Conservation (phyloP, 2,797 vertebrate species). For the Austrolebias charrua region DNA sequence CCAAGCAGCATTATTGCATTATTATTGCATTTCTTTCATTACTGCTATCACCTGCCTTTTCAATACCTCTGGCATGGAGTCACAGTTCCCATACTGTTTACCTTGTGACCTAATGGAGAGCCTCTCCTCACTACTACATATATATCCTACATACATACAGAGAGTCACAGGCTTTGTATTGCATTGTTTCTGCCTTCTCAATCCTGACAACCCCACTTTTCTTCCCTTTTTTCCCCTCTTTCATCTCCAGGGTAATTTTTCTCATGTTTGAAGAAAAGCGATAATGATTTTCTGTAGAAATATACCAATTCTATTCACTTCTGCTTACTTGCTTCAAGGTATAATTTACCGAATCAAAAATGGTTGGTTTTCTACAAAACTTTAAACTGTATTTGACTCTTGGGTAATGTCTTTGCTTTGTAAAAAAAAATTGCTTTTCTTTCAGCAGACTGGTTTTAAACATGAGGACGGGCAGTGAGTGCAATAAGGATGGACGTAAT, state of each 20-base stretch:
- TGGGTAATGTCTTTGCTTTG: constrained; percentile 51
- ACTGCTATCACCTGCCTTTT: constrained; percentile 71
- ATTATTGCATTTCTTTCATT: constrained; percentile 81
- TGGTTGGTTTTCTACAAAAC: constrained; percentile 50
- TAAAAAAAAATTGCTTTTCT: constrained; percentile 53
- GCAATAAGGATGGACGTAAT: constrained; percentile 52
- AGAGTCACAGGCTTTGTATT: constrained; percentile 12
- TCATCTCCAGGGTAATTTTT: constrained; percentile 46
- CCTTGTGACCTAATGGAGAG: constrained; percentile 60
- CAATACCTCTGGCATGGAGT: constrained; percentile 64
- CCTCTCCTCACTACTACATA: constrained; percentile 49
- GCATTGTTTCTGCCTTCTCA: constrained; percentile 36
- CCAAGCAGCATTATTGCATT: constrained; percentile 78
- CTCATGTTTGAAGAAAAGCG: constrained; percentile 56
- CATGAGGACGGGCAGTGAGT: constrained; percentile 31
- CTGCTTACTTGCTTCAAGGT: constrained; percentile 56
- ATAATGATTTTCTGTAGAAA: constrained; percentile 62
- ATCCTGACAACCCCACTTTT: constrained; percentile 5
- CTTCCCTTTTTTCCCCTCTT: not conserved
- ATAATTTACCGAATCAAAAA: constrained; percentile 58
- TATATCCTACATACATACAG: constrained; percentile 31
- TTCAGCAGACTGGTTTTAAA: constrained; percentile 51
- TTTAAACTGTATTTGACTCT: constrained; percentile 50
- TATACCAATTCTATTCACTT: constrained; percentile 41
- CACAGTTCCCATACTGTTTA: constrained; percentile 67